Percentiles rank a stretch among this genome's conserved stretches.
Conservation (phyloP, 2,797 vertebrate species). For the Danio jaintianensis region DNA sequence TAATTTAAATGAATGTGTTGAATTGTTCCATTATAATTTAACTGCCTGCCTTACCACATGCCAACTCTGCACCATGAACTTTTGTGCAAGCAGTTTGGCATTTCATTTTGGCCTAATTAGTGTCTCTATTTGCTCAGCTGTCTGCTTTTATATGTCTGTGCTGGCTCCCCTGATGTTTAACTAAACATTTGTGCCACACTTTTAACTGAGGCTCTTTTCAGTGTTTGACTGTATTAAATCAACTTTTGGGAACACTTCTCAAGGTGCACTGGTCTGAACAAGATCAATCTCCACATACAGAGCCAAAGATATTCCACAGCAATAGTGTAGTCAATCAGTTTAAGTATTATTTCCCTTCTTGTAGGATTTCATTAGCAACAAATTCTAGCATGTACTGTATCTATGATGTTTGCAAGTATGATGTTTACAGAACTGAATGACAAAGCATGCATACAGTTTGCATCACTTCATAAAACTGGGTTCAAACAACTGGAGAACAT, state of each 20-base stretch:
- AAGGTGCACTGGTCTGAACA: background rate
- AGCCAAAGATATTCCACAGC: background rate
- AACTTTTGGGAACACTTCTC: slow-evolving; percentile 6
- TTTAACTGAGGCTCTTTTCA: slow-evolving; percentile 26
- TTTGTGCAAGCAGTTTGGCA: slow-evolving; percentile 8
- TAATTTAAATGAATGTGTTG: background rate
- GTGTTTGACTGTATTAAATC: slow-evolving; percentile 21
- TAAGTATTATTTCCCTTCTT: background rate
- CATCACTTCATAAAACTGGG: too few species aligned
- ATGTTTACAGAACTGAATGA: too few species aligned
- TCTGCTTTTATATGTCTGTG: slow-evolving; percentile 31
- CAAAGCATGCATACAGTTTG: too few species aligned
- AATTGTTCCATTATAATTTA: background rate
- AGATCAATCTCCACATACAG: background rate
- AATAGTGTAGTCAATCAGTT: slow-evolving; percentile 3
- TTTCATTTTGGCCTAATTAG: slow-evolving; percentile 32
- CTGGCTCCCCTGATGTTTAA: slow-evolving; percentile 24
- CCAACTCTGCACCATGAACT: background rate
- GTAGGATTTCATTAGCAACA: slow-evolving; percentile 24
- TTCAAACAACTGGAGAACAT: too few species aligned
- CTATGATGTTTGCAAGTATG: slow-evolving; percentile 12
- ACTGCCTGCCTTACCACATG: background rate
- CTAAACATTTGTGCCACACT: slow-evolving; percentile 28
- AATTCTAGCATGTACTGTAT: background rate
- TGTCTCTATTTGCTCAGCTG: slow-evolving; percentile 52